Evolutionary conservation across 2,888 invertebrate genomes (phyloP), one percentile per base, ranked within the genome.

Genomic region (Chaetogeoica ovagalla): DNA sequence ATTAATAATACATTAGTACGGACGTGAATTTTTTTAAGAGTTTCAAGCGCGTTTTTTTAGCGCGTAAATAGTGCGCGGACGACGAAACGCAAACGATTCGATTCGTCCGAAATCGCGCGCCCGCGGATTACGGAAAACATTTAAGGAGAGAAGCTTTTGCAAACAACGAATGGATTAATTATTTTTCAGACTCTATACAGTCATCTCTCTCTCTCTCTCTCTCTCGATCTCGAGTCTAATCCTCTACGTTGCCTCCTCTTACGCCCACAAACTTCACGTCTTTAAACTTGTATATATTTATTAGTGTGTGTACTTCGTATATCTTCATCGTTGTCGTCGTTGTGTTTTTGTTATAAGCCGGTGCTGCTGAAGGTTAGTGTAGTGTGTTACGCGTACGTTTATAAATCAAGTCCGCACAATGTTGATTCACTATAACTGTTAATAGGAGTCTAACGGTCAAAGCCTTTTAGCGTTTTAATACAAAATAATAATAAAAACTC

Each of bases 121-220:
- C 11, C n/a, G 48, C 30, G 37, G 37, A 21, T 21, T 30, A 74
- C 37, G 21, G 39, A 52, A 74, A 39, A 65, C 55, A 55, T 65
- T 74, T 74, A 65, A 74, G 65, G 21, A 74, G 74, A 39, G 74
- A 39, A 39, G 63, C 65, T 74, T 74, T 74, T 74, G 55, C 7
- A 55, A 65, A 74, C 74, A 74, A 74, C 55, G 74, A 74, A 74
- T 74, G 74, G 74, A 74, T 74, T 74, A 74, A 39, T 43, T 43
- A 43, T 74, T 65, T 65, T 30, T 30, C 30, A 30, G 30, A 30
- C 30, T 30, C 30, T 30, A 30, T 30, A 30, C n/a, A n/a, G n/a
- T n/a, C n/a, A 1, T 30, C 30, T 30, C 30, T 30, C 30, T 30
- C 30, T 30, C 30, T 30, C 30, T 30, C 30, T 30, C 30, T 30